Percentiles rank a stretch among this genome's conserved stretches.
Conservation (phyloP, 2,888 invertebrate species). For the Thera obeliscata region DNA sequence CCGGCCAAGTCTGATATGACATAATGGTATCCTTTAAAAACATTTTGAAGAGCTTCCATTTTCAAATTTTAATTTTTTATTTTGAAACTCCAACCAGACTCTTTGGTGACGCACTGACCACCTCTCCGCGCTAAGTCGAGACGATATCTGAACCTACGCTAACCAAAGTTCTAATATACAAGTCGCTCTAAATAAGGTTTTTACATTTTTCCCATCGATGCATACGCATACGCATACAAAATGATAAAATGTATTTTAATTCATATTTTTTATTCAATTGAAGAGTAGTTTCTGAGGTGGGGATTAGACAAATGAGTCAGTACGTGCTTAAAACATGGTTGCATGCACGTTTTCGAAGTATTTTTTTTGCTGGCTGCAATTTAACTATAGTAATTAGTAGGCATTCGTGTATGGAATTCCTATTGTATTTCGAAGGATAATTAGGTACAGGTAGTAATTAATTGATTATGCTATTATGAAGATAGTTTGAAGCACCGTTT, state of each 20-base stretch:
- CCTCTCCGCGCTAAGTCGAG: not conserved
- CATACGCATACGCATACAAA: not conserved
- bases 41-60: conserved; percentile 40
- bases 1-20: conserved; percentile 51
- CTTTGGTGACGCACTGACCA: not conserved
- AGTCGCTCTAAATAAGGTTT: not conserved
- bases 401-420: not conserved
- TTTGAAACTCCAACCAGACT: not conserved
- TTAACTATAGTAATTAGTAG: not conserved
- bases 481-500: no score
- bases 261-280: not conserved
- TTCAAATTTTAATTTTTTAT: conserved; percentile 4
- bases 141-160: conserved; percentile 1
- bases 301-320: not conserved
- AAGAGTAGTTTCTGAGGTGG: not conserved
- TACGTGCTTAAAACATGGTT: conserved; percentile 1
- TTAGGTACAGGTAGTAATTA: not conserved
- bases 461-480: no score
- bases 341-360: conserved; percentile 2
- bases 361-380: not conserved
- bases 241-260: conserved; percentile 1
- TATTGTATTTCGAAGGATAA: not conserved
- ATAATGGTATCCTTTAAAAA: conserved; percentile 47
- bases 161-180: conserved; percentile 10
- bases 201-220: conserved; percentile 5